Evolutionary conservation across 1,140 invertebrate species (phyloP).

Genomic region (Trissolcus basalis): DNA sequence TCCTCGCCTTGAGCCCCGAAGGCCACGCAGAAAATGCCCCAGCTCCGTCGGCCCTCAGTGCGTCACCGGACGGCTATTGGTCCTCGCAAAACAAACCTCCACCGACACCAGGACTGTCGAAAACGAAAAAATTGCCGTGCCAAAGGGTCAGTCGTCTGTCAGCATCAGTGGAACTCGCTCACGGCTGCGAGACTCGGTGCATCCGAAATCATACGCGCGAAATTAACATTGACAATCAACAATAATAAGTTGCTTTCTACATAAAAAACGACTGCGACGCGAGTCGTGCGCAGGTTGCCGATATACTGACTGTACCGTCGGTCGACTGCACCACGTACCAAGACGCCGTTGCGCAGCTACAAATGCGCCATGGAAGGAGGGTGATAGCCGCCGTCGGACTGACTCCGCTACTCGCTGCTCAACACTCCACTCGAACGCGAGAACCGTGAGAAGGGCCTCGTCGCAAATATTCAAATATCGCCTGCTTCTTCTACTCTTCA

Average conservation of each 20-base stretch:
- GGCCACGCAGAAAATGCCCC: slow-evolving; percentile 1
- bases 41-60: slow-evolving; percentile 8
- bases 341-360: slow-evolving; percentile 59
- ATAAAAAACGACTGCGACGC: slow-evolving; percentile 72
- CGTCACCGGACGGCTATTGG: no score
- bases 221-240: slow-evolving; percentile 68
- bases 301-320: slow-evolving; percentile 71
- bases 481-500: neutral
- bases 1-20: neutral
- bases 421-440: slow-evolving; percentile 15
- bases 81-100: no score
- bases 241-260: slow-evolving; percentile 69
- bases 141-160: no score
- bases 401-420: slow-evolving; percentile 35
- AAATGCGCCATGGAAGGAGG: slow-evolving; percentile 60
- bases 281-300: slow-evolving; percentile 75
- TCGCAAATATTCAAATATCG: neutral
- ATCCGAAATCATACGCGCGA: slow-evolving; percentile 12
- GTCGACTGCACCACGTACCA: slow-evolving; percentile 58
- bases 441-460: slow-evolving; percentile 36
- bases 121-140: no score
- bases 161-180: no score
- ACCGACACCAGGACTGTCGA: no score
- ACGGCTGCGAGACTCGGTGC: slow-evolving; percentile 17
- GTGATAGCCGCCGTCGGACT: slow-evolving; percentile 51